These are phyloP conservation scores for Upupa epops DNA, from an alignment of 2,113 vertebrate genomes.

Conservation along the genomic window DNA sequence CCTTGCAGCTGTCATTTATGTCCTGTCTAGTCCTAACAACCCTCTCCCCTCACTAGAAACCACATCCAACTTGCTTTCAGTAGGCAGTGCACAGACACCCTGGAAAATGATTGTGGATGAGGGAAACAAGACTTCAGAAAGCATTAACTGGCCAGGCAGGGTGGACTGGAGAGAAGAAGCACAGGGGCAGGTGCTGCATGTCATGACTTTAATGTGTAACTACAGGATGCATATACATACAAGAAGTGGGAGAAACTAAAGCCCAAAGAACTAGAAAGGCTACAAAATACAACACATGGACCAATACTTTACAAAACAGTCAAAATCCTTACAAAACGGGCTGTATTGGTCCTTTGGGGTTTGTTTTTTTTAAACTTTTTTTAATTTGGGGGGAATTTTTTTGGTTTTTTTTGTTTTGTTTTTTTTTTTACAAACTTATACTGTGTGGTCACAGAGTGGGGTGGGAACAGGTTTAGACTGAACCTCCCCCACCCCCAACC, in stretches of 20 bases:
- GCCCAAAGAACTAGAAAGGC: constrained; percentile 90
- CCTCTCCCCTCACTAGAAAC: neutral
- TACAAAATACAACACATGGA: constrained; percentile 96
- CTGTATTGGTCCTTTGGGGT: constrained; percentile 89
- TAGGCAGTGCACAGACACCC: neutral
- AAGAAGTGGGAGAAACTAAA: constrained; percentile 92
- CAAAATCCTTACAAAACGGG: constrained; percentile 96
- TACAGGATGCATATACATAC: constrained; percentile 93
- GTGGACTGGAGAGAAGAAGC: constrained; percentile 38
- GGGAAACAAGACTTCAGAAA: neutral
- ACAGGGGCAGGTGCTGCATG: constrained; percentile 66
- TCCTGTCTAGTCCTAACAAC: neutral
- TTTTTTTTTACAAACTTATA: constrained; percentile 76
- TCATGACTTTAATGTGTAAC: constrained; percentile 94
- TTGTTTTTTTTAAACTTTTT: neutral
- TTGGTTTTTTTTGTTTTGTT: neutral
- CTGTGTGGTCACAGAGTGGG: constrained; percentile 49
- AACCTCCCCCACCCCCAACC: constrained; percentile 3
- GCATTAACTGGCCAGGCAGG: neutral
- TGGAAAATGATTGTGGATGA: neutral
- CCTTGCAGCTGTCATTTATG: neutral
- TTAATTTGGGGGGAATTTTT: too few species aligned
- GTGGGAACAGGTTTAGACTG: constrained; percentile 55
- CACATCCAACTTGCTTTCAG: neutral
- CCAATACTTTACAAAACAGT: constrained; percentile 98